These are phyloP conservation scores for Zapus hudsonius DNA, from an alignment of 2,113 vertebrate genomes.

Conservation along the genomic window DNA sequence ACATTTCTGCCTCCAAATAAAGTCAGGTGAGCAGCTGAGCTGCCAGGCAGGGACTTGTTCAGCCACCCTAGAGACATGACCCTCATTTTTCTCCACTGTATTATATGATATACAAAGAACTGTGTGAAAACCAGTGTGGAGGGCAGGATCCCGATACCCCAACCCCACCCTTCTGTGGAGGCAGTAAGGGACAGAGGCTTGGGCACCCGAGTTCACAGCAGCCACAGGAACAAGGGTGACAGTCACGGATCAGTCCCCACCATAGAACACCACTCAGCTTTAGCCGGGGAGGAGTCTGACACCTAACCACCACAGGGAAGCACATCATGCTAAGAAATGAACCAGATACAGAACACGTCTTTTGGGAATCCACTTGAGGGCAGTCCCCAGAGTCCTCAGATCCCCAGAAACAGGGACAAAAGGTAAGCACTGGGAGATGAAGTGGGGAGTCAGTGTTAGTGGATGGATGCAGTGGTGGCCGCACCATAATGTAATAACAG, in stretches of 20 bases:
- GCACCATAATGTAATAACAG: rapidly evolving
- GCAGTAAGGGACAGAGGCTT: background rate
- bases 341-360: background rate
- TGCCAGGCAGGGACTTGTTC: background rate
- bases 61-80: rapidly evolving
- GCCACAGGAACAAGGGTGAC: background rate
- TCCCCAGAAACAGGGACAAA: background rate
- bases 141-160: background rate
- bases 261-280: rapidly evolving
- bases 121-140: too few species aligned
- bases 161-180: background rate
- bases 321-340: rapidly evolving
- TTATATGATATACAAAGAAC: rapidly evolving
- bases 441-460: background rate
- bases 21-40: background rate
- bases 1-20: background rate
- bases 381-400: background rate
- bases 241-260: rapidly evolving
- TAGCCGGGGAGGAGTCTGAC: background rate
- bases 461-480: rapidly evolving
- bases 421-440: background rate
- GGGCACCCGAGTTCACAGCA: background rate
- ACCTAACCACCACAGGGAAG: rapidly evolving
- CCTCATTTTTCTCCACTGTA: too few species aligned
- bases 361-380: background rate